Conservation (phyloP, 30 jellyfish, hydroid and myxozoan genomes). For the Hydra vulgaris region DNA sequence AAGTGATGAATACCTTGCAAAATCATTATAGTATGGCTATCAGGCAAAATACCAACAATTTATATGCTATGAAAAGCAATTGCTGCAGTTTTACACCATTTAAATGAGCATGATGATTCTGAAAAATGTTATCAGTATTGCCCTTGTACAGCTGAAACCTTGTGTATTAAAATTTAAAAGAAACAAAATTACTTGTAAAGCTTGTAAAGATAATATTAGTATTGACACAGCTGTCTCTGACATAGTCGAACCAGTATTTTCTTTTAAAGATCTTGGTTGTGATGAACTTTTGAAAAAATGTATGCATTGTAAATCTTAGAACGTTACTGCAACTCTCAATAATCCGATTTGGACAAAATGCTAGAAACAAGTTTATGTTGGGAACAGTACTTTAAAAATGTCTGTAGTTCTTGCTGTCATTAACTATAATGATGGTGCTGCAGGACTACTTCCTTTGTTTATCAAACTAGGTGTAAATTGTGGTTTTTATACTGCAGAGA, state of each 20-base stretch:
- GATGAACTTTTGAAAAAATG: constrained; percentile 21
- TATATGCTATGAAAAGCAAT: constrained; percentile 53
- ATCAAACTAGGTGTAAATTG: constrained; percentile 1
- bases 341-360: constrained; percentile 33
- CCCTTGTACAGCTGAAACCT: constrained; percentile 15
- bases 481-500: constrained; percentile 1
- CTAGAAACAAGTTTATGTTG: constrained; percentile 22
- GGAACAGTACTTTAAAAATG: constrained; percentile 10
- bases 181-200: constrained; percentile 22
- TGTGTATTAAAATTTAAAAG: constrained; percentile 40
- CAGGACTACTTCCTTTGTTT: constrained; percentile 26
- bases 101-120: constrained; percentile 1
- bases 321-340: constrained; percentile 16
- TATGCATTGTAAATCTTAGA: constrained; percentile 28
- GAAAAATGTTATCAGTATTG: constrained; percentile 28
- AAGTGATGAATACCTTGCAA: constrained; percentile 53
- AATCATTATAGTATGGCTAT: constrained; percentile 55
- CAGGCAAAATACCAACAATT: constrained; percentile 36
- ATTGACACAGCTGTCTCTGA: constrained; percentile 25
- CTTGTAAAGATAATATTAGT: constrained; percentile 1
- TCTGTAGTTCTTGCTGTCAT: constrained; percentile 29
- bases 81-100: constrained; percentile 43
- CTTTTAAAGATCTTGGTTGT: constrained; percentile 15
- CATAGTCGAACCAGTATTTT: constrained; percentile 11
- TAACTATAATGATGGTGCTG: constrained; percentile 21